Evolutionary conservation across 53 echinoderm and acorn worm species (phyloP), one percentile per base, ranked within the genome.

Genomic region (Crossaster papposus): DNA sequence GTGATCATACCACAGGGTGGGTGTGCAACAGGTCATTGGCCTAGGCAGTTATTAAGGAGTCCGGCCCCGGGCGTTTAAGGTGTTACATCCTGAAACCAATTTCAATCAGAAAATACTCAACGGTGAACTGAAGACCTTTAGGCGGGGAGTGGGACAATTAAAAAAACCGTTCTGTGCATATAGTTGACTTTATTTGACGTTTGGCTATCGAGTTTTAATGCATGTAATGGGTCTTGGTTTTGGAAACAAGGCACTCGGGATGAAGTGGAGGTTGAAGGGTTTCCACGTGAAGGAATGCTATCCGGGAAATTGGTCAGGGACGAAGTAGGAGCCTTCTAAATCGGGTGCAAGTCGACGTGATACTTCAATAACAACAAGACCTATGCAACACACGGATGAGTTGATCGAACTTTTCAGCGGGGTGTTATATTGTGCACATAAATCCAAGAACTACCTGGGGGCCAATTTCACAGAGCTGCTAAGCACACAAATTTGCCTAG

Each of bases 101-200:
- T 71, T 72, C 85, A 50, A 73, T 85, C 85, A 85, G 34, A 85
- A n/a, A 85, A 85, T 72, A 85, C 85, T 85, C 72, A 44, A 54
- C 12, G 52, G 29, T 83, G 84, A 32, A 30, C 50, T 29, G 65
- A 71, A 36, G 37, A 22, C 30, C 85, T 73, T 31, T 14, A 28
- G 30, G 72, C 2, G 53, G 29, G 34, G n/a, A n/a, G n/a, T n/a
- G n/a, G n/a, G 24, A 85, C 54, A 85, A 85, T 85, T 72, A 85
- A 85, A 85, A 83, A 36, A 12, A 44, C 44, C 26, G 75, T 13
- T 74, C 75, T 4, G 36, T 15, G n/a, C n/a, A 55, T 35, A 74
- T 35, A 74, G 36, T 74, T 74, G 34, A 74, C 36, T 74, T 74
- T 36, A 33, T 9, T 12, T 14, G 13, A 36, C 75, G 75, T 33